These are phyloP conservation scores for Genyomyrus donnyi DNA, from an alignment of 2,113 vertebrate genomes.

Conservation along the genomic window DNA sequence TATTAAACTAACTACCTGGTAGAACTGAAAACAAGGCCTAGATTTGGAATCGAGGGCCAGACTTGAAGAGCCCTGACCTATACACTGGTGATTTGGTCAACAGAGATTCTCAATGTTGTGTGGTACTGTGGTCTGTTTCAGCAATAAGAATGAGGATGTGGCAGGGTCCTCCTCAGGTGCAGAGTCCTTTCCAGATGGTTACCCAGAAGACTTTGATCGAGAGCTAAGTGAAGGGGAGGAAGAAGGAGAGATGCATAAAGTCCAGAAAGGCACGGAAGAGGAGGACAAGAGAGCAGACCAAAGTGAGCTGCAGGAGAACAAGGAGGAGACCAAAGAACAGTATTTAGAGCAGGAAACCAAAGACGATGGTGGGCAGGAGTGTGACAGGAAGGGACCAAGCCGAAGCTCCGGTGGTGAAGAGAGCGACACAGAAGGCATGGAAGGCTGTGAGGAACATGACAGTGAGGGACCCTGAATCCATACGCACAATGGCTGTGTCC, in stretches of 20 bases:
- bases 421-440: too few species aligned
- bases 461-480: neutral
- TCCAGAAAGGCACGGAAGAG: neutral
- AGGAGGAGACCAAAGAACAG: neutral
- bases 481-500: neutral
- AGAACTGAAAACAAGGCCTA: too few species aligned
- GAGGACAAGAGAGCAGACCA: neutral
- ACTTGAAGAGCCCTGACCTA: neutral
- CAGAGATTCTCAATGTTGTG: neutral
- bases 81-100: neutral
- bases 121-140: slow-evolving; percentile 14
- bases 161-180: neutral
- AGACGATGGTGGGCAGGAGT: slow-evolving; percentile 14
- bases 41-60: too few species aligned
- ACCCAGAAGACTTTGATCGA: slow-evolving; percentile 30
- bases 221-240: slow-evolving; percentile 26
- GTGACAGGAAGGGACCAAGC: slow-evolving; percentile 21
- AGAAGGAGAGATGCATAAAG: slow-evolving; percentile 4
- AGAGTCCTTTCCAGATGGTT: slow-evolving; percentile 34
- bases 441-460: neutral
- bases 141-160: slow-evolving; percentile 27
- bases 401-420: neutral
- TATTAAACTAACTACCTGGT: too few species aligned
- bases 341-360: neutral
- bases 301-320: slow-evolving; percentile 19